Evolutionary conservation across 1,140 invertebrate species (phyloP).

Genomic region (Caenorhabditis tropicalis): DNA sequence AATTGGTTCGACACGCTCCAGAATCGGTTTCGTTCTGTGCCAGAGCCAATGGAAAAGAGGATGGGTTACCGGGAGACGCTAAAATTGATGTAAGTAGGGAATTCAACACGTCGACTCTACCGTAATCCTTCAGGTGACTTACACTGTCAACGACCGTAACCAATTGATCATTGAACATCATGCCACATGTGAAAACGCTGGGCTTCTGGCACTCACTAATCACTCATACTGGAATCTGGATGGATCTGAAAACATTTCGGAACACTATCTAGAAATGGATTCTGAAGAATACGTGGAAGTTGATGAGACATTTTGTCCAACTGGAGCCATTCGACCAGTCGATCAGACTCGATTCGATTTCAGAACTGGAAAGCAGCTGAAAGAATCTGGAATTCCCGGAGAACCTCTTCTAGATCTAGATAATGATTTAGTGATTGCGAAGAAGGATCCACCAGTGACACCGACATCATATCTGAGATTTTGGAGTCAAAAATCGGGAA

Average conservation of each 20-base stretch:
- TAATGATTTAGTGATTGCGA: constrained; percentile 9
- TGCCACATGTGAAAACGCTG: constrained; percentile 11
- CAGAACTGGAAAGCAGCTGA: not conserved
- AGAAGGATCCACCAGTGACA: not conserved
- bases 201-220: constrained; percentile 31
- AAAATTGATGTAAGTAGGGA: constrained; percentile 35
- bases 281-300: constrained; percentile 21
- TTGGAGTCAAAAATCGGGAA: constrained; percentile 44
- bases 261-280: constrained; percentile 2
- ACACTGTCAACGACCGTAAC: constrained; percentile 47
- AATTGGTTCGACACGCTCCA: constrained; percentile 40
- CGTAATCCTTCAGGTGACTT: constrained; percentile 40
- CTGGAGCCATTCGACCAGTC: constrained; percentile 1
- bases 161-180: constrained; percentile 43
- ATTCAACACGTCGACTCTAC: too few species aligned
- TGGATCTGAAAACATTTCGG: constrained; percentile 21
- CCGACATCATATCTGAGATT: not conserved
- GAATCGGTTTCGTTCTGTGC: constrained; percentile 26
- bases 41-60: not conserved
- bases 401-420: constrained; percentile 23
- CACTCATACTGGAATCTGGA: constrained; percentile 47
- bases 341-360: constrained; percentile 23
- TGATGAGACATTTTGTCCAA: constrained; percentile 34
- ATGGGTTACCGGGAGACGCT: constrained; percentile 43
- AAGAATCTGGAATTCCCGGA: not conserved